phyloP scores from a whole-genome alignment of 1,140 invertebrate species.

The Bombus balteatus region DNA sequence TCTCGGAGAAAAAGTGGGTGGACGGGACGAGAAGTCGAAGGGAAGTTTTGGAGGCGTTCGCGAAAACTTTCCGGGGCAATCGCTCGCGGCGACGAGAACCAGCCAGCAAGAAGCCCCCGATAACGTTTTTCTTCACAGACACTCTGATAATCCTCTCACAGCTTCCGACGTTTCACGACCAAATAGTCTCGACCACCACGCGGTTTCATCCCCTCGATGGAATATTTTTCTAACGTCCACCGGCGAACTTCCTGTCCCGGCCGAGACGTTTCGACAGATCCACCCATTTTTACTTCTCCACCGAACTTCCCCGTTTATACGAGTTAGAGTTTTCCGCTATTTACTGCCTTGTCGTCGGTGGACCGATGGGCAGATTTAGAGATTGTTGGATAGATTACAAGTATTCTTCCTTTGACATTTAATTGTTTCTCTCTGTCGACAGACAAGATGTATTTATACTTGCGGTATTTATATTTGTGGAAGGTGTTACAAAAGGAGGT shows the following conservation, averaged over 20 bases:
- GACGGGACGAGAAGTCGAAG: not conserved
- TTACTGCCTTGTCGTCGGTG: not conserved
- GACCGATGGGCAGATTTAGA: not conserved
- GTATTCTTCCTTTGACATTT: not conserved
- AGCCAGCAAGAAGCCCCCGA: not conserved
- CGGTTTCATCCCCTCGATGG: not conserved
- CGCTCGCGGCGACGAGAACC: conserved; percentile 20
- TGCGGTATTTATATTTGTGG: too few relatives aligned
- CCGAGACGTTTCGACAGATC: not conserved
- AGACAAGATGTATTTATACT: not conserved
- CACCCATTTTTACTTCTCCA: not conserved
- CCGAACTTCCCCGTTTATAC: not conserved
- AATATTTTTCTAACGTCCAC: conserved; percentile 11
- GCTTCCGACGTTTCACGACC: not conserved
- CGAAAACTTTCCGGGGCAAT: conserved; percentile 20
- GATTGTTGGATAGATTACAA: not conserved
- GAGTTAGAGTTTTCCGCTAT: not conserved
- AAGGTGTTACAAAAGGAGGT: too few relatives aligned
- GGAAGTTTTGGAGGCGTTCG: conserved; percentile 11
- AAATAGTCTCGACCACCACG: not conserved
- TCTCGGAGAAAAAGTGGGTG: not conserved
- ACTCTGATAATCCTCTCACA: conserved; percentile 16
- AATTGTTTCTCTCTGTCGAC: not conserved
- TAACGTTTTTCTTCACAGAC: conserved; percentile 35
- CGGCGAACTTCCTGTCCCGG: not conserved